Evolutionary conservation across 2,113 vertebrate genomes (phyloP), one percentile per base, ranked within the genome.

Genomic region (Passerina amoena): DNA sequence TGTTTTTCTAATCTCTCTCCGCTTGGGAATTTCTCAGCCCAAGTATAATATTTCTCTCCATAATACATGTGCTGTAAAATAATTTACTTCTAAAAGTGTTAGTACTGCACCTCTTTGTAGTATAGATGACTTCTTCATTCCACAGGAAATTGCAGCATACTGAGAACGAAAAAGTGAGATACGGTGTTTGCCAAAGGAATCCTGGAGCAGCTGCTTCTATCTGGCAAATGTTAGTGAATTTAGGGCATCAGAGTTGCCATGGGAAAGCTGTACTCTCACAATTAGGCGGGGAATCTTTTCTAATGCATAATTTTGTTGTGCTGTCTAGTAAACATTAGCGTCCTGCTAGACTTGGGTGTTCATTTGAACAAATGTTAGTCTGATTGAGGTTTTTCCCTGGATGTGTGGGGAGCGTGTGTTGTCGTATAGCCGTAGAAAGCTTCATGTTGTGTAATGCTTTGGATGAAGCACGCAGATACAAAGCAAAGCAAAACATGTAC

Each of bases 361-460:
- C 5, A 33, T 80, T 51, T 86, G 42, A 69, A 73, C 21, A 65
- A 64, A 51, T 93, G 81, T 78, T 83, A 40, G 30, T 69, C 71
- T 77, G 60, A 33, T 86, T 88, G 82, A 63, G 54, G 9, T 86
- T 95, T 86, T 92, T 60, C 25, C n/a, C 60, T 63, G 88, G 42
- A 11, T 50, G 20, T 31, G 27, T 87, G 60, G 28, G 51, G 72
- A 68, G 28, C 2, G 1, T 80, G 8, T 83, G 56, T 73, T 91
- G 47, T 93, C 1, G 0, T 83, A 48, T 33, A 83, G 68, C 90
- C 90, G 27, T 92, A 44, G 80, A 88, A 93, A 90, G 47, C 76
- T 86, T 82, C 31, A 12, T 28, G 64, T 93, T 95, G 90, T 91
- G 59, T 92, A 96, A 96, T 60, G 3, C 61, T 94, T 92, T 50